Evolutionary conservation across 2,888 invertebrate species (phyloP), one percentile per base, ranked within the genome.

Genomic region (Calameuta filiformis): DNA sequence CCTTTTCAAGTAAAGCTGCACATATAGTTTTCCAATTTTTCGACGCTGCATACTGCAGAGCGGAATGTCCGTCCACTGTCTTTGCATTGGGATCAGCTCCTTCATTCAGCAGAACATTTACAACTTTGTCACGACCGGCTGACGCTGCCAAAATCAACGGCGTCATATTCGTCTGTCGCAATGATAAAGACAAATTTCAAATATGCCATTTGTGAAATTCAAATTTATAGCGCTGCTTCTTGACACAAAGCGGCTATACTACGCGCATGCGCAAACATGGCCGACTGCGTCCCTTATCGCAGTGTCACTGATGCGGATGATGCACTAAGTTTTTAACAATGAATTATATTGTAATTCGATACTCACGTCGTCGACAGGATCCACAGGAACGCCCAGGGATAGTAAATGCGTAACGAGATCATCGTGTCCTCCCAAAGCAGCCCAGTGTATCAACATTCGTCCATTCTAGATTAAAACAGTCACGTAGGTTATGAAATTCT

Each of bases 11-110:
- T 75, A 97, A 90, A 77, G 94, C 89, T 82, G 94, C 93, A 75
- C 95, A 94, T 82, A 97, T 94, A 91, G 95, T 94, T 84, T 93
- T 92, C 93, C 95, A 95, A 79, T 96, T 96, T 92, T 97, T 97
- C 0, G 97, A 97, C 80, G 96, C 95, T 71, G 97, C 96, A 93
- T 97, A 97, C 88, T 97, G 97, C 76, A 98, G 91, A 12, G 97
- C 93, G 68, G 96, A 95, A 91, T 97, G 97, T 0, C 96, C 96
- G 79, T 95, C 94, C 80, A 90, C 92, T 77, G 95, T 96, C 86
- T 94, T 94, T 75, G 95, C 94, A 92, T 97, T 95, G 0, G 97
- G 93, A 90, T 96, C 92, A 23, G 96, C 96, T 69, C 95, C 95
- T 88, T 94, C 94, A 30, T 93, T 92, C 79, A 97, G 88, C 31